Percentiles rank a stretch among this genome's conserved stretches.
phyloP scores from a whole-genome alignment of 2,888 invertebrate species.

The Campoplex nolae region DNA sequence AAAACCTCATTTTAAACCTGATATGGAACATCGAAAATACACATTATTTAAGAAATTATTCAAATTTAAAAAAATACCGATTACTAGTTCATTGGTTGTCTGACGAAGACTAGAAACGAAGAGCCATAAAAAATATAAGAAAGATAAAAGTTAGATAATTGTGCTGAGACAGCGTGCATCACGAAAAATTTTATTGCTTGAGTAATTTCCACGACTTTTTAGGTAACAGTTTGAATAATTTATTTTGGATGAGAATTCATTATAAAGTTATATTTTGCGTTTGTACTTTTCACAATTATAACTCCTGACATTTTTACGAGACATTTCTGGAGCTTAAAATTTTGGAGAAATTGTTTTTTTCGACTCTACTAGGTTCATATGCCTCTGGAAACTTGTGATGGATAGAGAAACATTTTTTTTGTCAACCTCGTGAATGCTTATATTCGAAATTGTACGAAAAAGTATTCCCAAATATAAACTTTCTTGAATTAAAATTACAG shows the following conservation, averaged over 20 bases:
- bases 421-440: neutral
- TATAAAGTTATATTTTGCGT: neutral
- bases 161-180: neutral
- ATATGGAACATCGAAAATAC: no score
- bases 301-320: no score
- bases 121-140: neutral
- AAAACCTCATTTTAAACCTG: no score
- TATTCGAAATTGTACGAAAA: neutral
- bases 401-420: neutral
- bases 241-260: no score
- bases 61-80: neutral
- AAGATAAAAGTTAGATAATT: neutral
- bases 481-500: conserved; percentile 83
- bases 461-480: neutral
- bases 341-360: neutral
- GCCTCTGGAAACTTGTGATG: neutral
- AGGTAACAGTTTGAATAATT: neutral
- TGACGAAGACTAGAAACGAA: neutral
- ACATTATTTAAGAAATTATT: neutral
- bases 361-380: neutral
- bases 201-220: neutral
- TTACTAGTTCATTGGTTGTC: neutral
- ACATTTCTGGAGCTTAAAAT: no score
- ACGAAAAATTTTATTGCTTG: neutral
- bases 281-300: neutral